A percentile compares a stretch with the other conserved stretches of the same genome.
Conservation (phyloP, 1,140 invertebrate genomes). For the Scaptomyza montana region DNA sequence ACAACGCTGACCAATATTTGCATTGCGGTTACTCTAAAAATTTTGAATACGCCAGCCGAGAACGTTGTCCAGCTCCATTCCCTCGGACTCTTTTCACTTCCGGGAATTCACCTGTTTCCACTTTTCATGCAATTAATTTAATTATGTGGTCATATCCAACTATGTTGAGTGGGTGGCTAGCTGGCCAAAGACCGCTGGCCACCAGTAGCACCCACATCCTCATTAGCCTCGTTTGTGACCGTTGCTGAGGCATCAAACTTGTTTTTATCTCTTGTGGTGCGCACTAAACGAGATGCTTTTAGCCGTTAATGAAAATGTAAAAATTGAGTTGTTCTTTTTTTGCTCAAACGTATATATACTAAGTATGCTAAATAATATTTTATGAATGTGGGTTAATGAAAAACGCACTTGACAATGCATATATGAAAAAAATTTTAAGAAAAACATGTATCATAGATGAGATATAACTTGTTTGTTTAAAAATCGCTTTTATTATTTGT, state of each 20-base stretch:
- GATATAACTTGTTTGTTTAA: too few relatives aligned
- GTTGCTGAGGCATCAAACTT: constrained; percentile 24
- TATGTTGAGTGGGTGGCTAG: constrained; percentile 28
- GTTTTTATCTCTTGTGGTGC: constrained; percentile 17
- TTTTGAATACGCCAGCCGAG: not conserved
- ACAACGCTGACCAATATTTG: constrained; percentile 46
- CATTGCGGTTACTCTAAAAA: constrained; percentile 36
- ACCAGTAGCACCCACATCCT: constrained; percentile 13
- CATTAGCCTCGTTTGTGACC: constrained; percentile 23
- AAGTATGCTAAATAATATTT: constrained; percentile 11
- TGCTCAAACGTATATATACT: constrained; percentile 7
- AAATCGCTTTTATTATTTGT: too few relatives aligned
- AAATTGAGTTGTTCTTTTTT: constrained; percentile 63
- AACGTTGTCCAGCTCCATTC: not conserved
- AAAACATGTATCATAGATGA: too few relatives aligned
- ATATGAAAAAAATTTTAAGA: not conserved
- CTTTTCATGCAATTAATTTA: constrained; percentile 75
- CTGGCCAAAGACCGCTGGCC: not conserved
- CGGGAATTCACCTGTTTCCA: constrained; percentile 32
- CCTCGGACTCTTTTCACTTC: not conserved
- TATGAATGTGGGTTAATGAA: constrained; percentile 2
- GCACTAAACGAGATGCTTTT: constrained; percentile 62
- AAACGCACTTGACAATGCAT: not conserved
- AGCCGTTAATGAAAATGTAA: constrained; percentile 66
- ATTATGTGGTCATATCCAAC: constrained; percentile 75